Conservation (phyloP, 2,113 vertebrate species). For the Triplophysa dalaica region DNA sequence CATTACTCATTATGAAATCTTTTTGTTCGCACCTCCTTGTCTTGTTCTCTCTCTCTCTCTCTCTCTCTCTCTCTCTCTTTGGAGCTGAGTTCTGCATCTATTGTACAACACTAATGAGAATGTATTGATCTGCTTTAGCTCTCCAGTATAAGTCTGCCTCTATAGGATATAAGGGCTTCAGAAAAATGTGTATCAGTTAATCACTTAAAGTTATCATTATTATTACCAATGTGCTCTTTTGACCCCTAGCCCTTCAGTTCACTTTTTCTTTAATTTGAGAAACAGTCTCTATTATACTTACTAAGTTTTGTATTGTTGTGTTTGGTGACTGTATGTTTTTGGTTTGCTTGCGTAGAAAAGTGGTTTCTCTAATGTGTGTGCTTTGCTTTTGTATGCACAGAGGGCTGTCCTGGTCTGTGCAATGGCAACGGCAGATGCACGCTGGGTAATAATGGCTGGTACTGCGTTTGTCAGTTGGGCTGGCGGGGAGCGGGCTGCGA, state of each 20-base stretch:
- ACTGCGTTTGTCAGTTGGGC: slow-evolving; percentile 96
- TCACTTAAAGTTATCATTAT: slow-evolving; percentile 61
- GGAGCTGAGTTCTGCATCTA: slow-evolving; percentile 42
- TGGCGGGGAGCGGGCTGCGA: slow-evolving; percentile 96
- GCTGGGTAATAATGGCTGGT: slow-evolving; percentile 94
- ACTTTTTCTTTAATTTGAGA: not conserved
- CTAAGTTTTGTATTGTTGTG: not conserved
- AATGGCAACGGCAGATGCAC: slow-evolving; percentile 97
- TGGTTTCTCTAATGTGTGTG: not conserved
- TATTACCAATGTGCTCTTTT: slow-evolving; percentile 42
- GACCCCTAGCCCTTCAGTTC: not conserved
- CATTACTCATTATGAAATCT: not conserved
- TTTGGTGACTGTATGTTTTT: not conserved
- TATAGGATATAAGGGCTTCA: slow-evolving; percentile 68
- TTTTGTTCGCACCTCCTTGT: not conserved
- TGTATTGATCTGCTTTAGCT: slow-evolving; percentile 71
- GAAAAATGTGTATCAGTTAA: slow-evolving; percentile 69
- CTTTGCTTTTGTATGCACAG: slow-evolving; percentile 76
- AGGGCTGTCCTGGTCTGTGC: slow-evolving; percentile 96
- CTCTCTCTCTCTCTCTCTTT: slow-evolving; percentile 8
- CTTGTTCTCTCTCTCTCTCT: not conserved
- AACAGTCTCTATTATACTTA: not conserved
- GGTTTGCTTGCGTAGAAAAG: not conserved
- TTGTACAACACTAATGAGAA: slow-evolving; percentile 67
- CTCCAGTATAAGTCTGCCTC: slow-evolving; percentile 64